Evolutionary conservation across 2,888 invertebrate species (phyloP).

Genomic region (Unio pictorum): DNA sequence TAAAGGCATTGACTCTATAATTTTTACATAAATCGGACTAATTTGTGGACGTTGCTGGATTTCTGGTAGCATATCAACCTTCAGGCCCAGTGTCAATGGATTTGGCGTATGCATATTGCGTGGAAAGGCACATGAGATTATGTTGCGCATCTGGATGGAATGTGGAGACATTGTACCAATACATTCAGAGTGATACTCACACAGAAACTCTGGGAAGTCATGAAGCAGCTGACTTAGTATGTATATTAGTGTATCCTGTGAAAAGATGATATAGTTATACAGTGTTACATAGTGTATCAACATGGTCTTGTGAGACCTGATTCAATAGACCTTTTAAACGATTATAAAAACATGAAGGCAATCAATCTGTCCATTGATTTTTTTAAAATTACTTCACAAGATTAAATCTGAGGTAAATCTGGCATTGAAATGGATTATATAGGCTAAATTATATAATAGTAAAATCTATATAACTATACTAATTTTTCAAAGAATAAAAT

Average conservation of each 20-base stretch:
- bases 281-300: background rate
- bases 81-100: conserved; percentile 98
- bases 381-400: background rate
- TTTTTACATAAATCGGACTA: conserved; percentile 87
- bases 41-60: conserved; percentile 80
- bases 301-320: background rate
- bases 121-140: conserved; percentile 98
- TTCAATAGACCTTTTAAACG: background rate
- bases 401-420: too few species aligned
- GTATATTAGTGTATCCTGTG: conserved; percentile 85
- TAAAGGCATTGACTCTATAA: conserved; percentile 90
- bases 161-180: conserved; percentile 99
- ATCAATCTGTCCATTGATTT: too few species aligned
- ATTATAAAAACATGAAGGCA: too few species aligned
- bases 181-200: conserved; percentile 99
- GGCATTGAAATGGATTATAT: too few species aligned
- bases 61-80: conserved; percentile 59
- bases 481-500: too few species aligned
- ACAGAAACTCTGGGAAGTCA: conserved; percentile 99
- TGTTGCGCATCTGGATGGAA: conserved; percentile 97
- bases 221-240: conserved; percentile 95
- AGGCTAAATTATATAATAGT: too few species aligned
- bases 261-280: conserved; percentile 13
- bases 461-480: too few species aligned
- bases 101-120: conserved; percentile 98